These are phyloP conservation scores for Symphodus melops DNA, from an alignment of 2,113 vertebrate genomes.

Conservation along the genomic window DNA sequence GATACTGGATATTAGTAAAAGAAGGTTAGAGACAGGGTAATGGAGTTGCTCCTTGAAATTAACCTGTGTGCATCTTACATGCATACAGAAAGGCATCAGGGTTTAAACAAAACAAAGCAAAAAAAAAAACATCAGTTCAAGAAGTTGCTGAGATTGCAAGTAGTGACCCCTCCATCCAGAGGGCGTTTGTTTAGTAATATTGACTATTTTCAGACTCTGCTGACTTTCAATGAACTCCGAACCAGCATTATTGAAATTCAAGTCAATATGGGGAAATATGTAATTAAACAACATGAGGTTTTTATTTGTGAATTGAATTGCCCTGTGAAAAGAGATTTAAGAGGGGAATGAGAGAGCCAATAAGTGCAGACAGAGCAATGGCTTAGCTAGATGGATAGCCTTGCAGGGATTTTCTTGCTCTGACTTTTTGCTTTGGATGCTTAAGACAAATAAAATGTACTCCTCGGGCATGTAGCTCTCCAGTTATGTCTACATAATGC, in stretches of 20 bases:
- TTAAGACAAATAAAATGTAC: conserved; percentile 1
- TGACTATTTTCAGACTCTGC: conserved; percentile 78
- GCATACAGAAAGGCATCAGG: conserved; percentile 22
- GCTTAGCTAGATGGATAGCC: conserved; percentile 38
- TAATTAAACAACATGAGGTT: conserved; percentile 77
- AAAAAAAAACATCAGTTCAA: conserved; percentile 10
- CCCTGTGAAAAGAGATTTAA: conserved; percentile 53
- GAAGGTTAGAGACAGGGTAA: conserved; percentile 6
- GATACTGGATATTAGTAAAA: conserved; percentile 1
- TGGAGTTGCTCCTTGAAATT: conserved; percentile 33
- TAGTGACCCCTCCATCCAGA: conserved; percentile 36
- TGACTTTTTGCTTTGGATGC: conserved; percentile 32
- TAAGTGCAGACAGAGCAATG: conserved; percentile 43
- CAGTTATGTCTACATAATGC: background rate
- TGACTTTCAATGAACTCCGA: conserved; percentile 83
- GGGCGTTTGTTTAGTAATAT: conserved; percentile 79
- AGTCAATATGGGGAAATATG: conserved; percentile 82
- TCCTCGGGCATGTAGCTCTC: background rate
- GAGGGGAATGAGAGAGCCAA: conserved; percentile 34
- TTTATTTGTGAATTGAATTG: conserved; percentile 77
- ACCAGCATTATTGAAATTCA: conserved; percentile 68
- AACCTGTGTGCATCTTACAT: conserved; percentile 8
- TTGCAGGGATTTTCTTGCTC: conserved; percentile 47
- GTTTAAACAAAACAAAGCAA: background rate
- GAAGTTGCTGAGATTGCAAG: conserved; percentile 67